These are phyloP conservation scores for Ectropis crepuscularia DNA, from an alignment of 2,888 invertebrate species.

Conservation along the genomic window DNA sequence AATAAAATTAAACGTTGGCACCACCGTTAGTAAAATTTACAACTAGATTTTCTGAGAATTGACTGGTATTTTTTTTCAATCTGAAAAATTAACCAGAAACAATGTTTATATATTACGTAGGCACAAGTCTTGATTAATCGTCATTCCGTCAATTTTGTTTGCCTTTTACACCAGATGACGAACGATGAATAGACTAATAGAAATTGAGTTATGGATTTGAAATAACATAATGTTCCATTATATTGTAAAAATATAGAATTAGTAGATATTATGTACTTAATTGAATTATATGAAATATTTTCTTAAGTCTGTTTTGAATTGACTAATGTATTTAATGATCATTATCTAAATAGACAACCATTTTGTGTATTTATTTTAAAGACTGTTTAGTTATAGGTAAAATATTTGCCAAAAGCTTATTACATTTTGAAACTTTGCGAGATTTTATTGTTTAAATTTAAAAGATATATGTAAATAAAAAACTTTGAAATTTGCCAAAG, in stretches of 20 bases:
- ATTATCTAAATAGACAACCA: no score
- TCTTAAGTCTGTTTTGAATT: conserved; percentile 24
- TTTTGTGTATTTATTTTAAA: conserved; percentile 43
- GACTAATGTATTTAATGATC: conserved; percentile 5
- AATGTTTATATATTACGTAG: no score
- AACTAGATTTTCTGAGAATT: no score
- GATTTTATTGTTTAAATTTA: conserved; percentile 22
- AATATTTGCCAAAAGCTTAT: conserved; percentile 39
- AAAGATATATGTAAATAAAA: conserved; percentile 65
- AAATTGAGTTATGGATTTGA: conserved; percentile 47
- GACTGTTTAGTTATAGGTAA: conserved; percentile 45
- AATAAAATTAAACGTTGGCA: no score
- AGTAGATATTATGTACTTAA: background rate
- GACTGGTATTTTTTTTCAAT: no score
- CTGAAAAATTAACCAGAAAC: no score
- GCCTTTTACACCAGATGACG: no score
- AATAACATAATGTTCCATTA: conserved; percentile 9
- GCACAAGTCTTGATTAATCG: no score
- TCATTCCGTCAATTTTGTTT: no score
- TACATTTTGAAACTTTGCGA: conserved; percentile 23
- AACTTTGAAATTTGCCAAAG: conserved; percentile 70
- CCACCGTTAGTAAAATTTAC: no score
- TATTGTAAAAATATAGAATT: no score
- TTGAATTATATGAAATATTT: conserved; percentile 14
- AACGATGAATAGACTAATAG: no score